A percentile compares a stretch with the other conserved stretches of the same genome.
Evolutionary conservation across 2,888 invertebrate species (phyloP).

Genomic region (Rhamnusium bicolor): DNA sequence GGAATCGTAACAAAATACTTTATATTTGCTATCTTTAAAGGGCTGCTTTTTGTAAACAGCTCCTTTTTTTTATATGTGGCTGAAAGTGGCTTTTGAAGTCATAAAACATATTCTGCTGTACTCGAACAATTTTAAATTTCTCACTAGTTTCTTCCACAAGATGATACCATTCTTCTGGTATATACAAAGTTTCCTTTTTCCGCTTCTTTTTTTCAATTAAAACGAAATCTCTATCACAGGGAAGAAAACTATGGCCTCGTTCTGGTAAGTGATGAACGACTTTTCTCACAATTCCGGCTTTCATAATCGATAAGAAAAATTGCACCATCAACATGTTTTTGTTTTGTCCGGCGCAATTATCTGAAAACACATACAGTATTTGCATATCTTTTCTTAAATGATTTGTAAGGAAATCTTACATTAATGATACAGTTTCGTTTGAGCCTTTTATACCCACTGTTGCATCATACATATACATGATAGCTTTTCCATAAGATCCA

Average conservation of each 20-base stretch:
- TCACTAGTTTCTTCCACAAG: background rate
- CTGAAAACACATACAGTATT: conserved; percentile 8
- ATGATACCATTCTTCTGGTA: conserved; percentile 17
- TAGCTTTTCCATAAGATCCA: background rate
- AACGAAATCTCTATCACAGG: background rate
- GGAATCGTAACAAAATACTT: background rate
- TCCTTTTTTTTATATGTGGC: background rate
- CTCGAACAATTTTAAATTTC: no score
- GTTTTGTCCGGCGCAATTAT: conserved; percentile 14
- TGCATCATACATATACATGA: conserved; percentile 30
- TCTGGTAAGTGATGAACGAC: conserved; percentile 18
- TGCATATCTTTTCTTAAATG: background rate
- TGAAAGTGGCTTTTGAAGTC: background rate
- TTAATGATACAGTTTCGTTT: conserved; percentile 21
- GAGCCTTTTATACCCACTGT: conserved; percentile 17
- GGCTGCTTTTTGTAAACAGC: background rate
- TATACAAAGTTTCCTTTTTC: background rate
- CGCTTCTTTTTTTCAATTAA: background rate
- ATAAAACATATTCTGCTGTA: background rate
- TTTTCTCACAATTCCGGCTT: background rate
- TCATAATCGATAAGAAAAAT: conserved; percentile 1
- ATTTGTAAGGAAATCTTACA: conserved; percentile 14
- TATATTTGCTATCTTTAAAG: background rate
- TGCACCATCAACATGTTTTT: background rate
- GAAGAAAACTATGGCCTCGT: conserved; percentile 22